Conservation (phyloP, 2,113 vertebrate species). For the Zeus faber region DNA sequence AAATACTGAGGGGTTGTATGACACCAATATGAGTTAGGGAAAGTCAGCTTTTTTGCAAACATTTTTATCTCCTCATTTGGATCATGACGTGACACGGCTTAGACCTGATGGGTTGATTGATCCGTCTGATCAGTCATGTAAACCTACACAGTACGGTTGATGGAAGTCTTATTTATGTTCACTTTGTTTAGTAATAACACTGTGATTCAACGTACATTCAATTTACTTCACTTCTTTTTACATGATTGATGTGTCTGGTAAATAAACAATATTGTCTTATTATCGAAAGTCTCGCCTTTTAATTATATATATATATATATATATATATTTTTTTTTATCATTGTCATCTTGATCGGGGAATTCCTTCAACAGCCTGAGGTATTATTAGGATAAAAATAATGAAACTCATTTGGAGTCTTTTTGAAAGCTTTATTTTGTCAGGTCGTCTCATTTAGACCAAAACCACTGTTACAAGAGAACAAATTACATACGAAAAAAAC, state of each 20-base stretch:
- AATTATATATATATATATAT: conserved; percentile 2
- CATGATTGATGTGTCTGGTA: conserved; percentile 76
- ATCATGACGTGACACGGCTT: conserved; percentile 44
- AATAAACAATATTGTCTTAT: conserved; percentile 75
- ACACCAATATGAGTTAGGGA: conserved; percentile 5
- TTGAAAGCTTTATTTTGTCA: no score
- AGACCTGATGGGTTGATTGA: conserved; percentile 56
- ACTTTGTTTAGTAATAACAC: conserved; percentile 75
- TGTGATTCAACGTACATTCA: conserved; percentile 72
- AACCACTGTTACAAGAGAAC: background rate
- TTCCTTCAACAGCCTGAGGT: no score
- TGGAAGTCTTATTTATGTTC: conserved; percentile 68
- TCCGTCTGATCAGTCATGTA: conserved; percentile 60
- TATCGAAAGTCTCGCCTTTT: conserved; percentile 23
- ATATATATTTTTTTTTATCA: no score
- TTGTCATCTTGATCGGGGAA: no score
- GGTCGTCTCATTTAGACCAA: conserved; percentile 56
- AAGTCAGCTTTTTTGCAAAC: conserved; percentile 10
- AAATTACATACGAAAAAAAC: conserved; percentile 1
- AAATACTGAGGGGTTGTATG: background rate
- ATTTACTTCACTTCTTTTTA: conserved; percentile 75
- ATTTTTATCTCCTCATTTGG: conserved; percentile 55
- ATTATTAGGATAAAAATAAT: no score
- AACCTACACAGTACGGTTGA: conserved; percentile 61
- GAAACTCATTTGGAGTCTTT: no score